phyloP scores from a whole-genome alignment of 1,140 invertebrate species.

The Rhizoglyphus robini region DNA sequence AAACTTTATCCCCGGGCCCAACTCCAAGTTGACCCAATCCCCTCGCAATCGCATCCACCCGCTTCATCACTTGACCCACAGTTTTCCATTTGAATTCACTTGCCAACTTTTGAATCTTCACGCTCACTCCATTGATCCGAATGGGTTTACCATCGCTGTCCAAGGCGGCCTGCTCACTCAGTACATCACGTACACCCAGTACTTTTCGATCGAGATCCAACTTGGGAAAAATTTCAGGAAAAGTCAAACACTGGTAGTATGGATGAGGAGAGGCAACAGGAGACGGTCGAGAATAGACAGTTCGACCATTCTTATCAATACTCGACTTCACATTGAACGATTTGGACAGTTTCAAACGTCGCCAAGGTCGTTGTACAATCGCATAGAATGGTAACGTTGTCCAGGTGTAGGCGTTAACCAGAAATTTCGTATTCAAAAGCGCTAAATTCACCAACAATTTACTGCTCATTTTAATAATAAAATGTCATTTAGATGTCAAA shows the following conservation, averaged over 20 bases:
- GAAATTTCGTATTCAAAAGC: not conserved
- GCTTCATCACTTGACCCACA: constrained; percentile 58
- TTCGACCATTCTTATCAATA: not conserved
- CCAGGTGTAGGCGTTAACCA: constrained; percentile 9
- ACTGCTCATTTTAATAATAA: too few species aligned
- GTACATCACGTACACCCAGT: constrained; percentile 2
- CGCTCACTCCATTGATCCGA: not conserved
- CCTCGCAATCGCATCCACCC: constrained; percentile 53
- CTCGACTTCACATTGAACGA: not conserved
- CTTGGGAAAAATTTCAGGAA: not conserved
- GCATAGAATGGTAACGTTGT: constrained; percentile 71
- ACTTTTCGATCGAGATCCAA: not conserved
- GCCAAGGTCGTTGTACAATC: constrained; percentile 69
- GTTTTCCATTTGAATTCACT: constrained; percentile 67
- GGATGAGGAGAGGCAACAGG: not conserved
- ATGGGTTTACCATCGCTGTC: constrained; percentile 5
- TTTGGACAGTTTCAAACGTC: constrained; percentile 32
- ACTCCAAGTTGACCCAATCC: constrained; percentile 29
- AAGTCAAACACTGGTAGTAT: not conserved
- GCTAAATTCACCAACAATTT: constrained; percentile 10
- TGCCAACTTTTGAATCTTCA: not conserved
- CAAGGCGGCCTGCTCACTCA: not conserved
- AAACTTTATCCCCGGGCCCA: constrained; percentile 30
- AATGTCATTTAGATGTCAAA: too few species aligned
- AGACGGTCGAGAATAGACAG: not conserved